Conservation (phyloP, 1,140 invertebrate species). For the Drosophila pseudoananassae region DNA sequence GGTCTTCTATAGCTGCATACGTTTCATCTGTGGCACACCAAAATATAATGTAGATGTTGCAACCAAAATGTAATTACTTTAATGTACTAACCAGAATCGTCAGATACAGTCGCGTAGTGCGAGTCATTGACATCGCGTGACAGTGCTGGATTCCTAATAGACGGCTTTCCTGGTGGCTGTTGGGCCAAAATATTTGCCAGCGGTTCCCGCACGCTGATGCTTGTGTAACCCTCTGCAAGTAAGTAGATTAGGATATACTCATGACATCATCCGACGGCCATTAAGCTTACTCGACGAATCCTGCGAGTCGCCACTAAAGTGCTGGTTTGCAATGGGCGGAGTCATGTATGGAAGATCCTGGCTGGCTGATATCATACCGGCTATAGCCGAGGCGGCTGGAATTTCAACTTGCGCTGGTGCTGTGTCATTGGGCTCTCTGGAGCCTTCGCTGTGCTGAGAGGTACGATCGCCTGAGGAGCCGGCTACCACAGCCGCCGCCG, state of each 20-base stretch:
- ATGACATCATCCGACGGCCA: neutral
- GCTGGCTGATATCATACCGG: slow-evolving; percentile 92
- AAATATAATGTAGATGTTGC: neutral
- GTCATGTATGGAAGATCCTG: slow-evolving; percentile 96
- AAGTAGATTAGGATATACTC: neutral
- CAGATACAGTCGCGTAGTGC: slow-evolving; percentile 93
- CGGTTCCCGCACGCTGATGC: slow-evolving; percentile 94
- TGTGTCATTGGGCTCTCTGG: slow-evolving; percentile 58
- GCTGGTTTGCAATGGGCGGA: slow-evolving; percentile 88
- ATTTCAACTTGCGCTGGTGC: slow-evolving; percentile 85
- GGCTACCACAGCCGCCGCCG: slow-evolving; percentile 27
- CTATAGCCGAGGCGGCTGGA: slow-evolving; percentile 92
- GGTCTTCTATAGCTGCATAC: slow-evolving; percentile 95
- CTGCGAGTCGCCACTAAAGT: slow-evolving; percentile 93
- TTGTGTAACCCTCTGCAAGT: slow-evolving; percentile 93
- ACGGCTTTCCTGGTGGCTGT: slow-evolving; percentile 84
- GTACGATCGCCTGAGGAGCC: slow-evolving; percentile 43
- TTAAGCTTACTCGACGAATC: slow-evolving; percentile 90
- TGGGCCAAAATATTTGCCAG: slow-evolving; percentile 89
- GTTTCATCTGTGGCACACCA: slow-evolving; percentile 89
- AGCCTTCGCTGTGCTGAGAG: slow-evolving; percentile 57
- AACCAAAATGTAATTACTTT: neutral
- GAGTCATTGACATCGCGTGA: slow-evolving; percentile 85
- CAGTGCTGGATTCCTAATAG: slow-evolving; percentile 83
- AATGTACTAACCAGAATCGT: slow-evolving; percentile 90